Base-by-base conservation (phyloP, 1,140 invertebrate species). In the Agrilus planipennis region DNA sequence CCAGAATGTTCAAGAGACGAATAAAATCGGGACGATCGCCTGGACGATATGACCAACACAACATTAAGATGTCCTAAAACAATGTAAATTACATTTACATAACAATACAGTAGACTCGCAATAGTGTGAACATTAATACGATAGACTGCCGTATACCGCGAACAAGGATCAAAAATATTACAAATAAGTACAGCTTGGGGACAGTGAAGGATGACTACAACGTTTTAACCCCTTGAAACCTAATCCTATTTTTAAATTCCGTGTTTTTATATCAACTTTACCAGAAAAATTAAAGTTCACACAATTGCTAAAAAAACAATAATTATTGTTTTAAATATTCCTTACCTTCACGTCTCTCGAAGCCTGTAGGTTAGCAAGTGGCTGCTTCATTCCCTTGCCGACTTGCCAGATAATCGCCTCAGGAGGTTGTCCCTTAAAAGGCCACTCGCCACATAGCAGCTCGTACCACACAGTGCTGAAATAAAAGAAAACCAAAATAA, bases 351-450 rank as follows among this genome's bases (percentile, higher is more conserved):
- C 89, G 71, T 99, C 94, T 44, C 88, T 76, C 6, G 91, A 91
- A 15, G 89, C 86, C 64, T 92, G 87, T 39, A 98, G 75, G 69
- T 93, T 92, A 23, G 86, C 87, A 40, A 98, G 68, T 27, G 92
- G 83, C 62, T 93, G 90, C 60, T 97, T 97, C 68, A 97, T 86
- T 38, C 94, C 94, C 55, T 85, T 85, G 2, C 93, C 92, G 14
- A 97, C 89, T 65, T 95, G 90, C 90, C 92, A 99, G 51, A 99
- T 96, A 31, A 98, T 85, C 1, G 88, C 80, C 67, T 99, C 93
- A 0, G 90, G 81, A 18, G 89, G 85, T 58, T 92, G 83, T 11
- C 78, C 79, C 59, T 89, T 88, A 60, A 95, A 98, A 7, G 96
- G 94, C 77, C 90, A 98, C 53, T 95, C 89, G 2, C 90, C 88